These are phyloP conservation scores for Colaptes auratus DNA, from an alignment of 2,113 vertebrate species.

Conservation along the genomic window DNA sequence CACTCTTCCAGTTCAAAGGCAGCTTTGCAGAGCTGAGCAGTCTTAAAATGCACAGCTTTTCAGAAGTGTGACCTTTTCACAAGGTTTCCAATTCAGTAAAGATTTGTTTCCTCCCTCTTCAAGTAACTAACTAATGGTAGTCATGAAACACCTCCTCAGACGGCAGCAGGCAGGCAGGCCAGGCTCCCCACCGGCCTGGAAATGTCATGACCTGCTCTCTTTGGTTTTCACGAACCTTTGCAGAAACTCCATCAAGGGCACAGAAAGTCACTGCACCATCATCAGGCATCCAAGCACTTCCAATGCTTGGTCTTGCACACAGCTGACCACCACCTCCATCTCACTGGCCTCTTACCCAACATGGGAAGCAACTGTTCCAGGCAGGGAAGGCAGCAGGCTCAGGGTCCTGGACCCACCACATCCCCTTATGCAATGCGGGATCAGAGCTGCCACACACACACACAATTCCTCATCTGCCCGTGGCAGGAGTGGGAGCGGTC, in stretches of 20 bases:
- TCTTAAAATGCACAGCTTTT: slow-evolving; percentile 65
- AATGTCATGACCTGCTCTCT: slow-evolving; percentile 9
- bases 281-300: neutral
- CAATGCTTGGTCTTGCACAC: neutral
- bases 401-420: neutral
- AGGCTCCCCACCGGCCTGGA: neutral
- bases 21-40: slow-evolving; percentile 66
- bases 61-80: slow-evolving; percentile 70
- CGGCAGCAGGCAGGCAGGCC: neutral
- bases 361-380: accelerated
- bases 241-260: neutral
- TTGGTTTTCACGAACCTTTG: neutral
- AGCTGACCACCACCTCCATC: neutral
- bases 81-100: slow-evolving; percentile 65
- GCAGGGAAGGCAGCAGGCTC: neutral
- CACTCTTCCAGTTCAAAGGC: slow-evolving; percentile 68
- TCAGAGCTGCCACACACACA: accelerated
- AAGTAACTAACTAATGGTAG: slow-evolving; percentile 35
- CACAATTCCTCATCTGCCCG: accelerated
- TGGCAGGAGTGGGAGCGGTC: neutral
- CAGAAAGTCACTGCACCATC: neutral
- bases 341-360: neutral
- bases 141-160: slow-evolving; percentile 57
- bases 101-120: slow-evolving; percentile 58
- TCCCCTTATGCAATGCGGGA: accelerated